phyloP scores from a whole-genome alignment of 2,888 invertebrate species.

The Eustalomyia histrio region DNA sequence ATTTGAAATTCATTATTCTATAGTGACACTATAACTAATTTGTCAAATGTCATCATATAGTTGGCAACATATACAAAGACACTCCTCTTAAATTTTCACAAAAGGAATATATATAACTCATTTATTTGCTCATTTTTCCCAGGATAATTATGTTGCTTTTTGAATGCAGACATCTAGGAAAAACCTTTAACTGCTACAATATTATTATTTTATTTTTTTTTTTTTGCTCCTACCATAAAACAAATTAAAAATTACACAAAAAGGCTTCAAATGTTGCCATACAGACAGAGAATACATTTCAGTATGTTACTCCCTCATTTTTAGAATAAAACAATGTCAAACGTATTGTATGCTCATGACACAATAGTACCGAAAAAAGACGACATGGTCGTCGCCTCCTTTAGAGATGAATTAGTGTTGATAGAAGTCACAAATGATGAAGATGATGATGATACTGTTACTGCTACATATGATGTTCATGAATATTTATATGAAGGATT shows the following conservation, averaged over 20 bases:
- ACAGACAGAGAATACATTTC: conserved; percentile 7
- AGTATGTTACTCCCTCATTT: conserved; percentile 7
- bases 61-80: not conserved
- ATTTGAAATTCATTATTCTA: not conserved
- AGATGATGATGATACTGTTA: conserved; percentile 1
- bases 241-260: not conserved
- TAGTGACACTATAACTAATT: not conserved
- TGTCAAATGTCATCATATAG: not conserved
- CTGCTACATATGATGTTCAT: conserved; percentile 4
- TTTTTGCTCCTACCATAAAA: not conserved
- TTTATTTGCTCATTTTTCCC: not conserved
- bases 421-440: conserved; percentile 19
- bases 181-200: not conserved
- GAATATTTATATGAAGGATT: not conserved
- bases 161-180: not conserved
- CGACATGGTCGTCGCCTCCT: conserved; percentile 2
- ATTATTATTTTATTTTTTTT: too few relatives aligned
- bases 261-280: not conserved
- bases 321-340: conserved; percentile 13
- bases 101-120: not conserved
- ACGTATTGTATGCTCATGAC: conserved; percentile 22
- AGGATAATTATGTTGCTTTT: not conserved
- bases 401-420: conserved; percentile 21
- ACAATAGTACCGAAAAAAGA: not conserved
- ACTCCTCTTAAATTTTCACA: not conserved